phyloP scores from a whole-genome alignment of 2,888 invertebrate genomes.

The Choristoneura rosaceana region DNA sequence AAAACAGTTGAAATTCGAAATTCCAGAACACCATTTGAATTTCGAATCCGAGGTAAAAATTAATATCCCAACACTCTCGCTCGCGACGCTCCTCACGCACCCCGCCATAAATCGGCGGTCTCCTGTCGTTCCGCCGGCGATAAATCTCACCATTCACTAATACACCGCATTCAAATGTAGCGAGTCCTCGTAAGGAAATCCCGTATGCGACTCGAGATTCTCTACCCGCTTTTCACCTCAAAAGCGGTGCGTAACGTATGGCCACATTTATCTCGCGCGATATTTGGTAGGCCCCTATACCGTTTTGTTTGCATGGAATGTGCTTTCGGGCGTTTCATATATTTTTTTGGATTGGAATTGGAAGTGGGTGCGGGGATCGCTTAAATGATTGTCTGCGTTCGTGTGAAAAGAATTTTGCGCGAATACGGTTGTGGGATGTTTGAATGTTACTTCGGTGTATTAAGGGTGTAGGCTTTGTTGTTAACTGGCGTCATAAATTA shows the following conservation, averaged over 20 bases:
- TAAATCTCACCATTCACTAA: constrained; percentile 80
- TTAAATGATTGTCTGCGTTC: constrained; percentile 38
- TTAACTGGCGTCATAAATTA: constrained; percentile 7
- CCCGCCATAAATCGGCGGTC: constrained; percentile 66
- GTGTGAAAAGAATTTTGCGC: constrained; percentile 35
- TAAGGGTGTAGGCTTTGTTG: constrained; percentile 6
- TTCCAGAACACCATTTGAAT: no score
- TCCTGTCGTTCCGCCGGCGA: constrained; percentile 65
- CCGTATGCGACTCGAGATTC: constrained; percentile 55
- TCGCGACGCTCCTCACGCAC: constrained; percentile 25
- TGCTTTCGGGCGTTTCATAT: constrained; percentile 37
- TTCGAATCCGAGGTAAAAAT: neutral
- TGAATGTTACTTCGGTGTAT: constrained; percentile 9
- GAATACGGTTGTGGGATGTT: constrained; percentile 13
- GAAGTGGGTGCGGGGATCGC: constrained; percentile 32
- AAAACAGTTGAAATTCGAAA: no score
- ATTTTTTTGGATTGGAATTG: constrained; percentile 39
- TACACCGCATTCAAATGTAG: constrained; percentile 80
- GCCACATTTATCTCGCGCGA: constrained; percentile 60
- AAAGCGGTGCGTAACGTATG: constrained; percentile 64
- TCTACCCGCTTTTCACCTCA: constrained; percentile 58
- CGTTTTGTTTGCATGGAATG: constrained; percentile 41
- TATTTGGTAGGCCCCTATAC: constrained; percentile 39
- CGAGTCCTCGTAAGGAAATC: constrained; percentile 51
- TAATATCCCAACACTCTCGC: constrained; percentile 14